These are phyloP conservation scores for Dendrophyllia cribrosa DNA, from an alignment of 64 coral and sea anemone genomes.

Conservation along the genomic window DNA sequence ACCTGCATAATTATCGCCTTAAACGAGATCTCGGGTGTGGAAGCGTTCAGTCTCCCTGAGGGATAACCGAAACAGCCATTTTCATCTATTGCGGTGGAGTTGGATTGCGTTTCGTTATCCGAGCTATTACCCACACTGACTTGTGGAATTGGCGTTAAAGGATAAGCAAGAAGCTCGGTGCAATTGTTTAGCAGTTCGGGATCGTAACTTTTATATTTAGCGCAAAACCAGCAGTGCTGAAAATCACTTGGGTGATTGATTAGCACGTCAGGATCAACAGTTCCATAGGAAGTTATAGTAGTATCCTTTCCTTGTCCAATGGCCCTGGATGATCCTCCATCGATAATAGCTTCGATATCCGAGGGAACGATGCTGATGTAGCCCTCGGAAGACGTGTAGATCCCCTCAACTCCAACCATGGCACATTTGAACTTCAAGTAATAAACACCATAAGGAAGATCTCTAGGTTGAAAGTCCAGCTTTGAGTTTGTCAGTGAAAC, in stretches of 20 bases:
- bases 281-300: neutral
- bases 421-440: neutral
- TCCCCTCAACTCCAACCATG: slow-evolving; percentile 50
- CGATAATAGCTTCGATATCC: neutral
- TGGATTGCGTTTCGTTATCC: neutral
- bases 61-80: slow-evolving; percentile 69
- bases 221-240: slow-evolving; percentile 53
- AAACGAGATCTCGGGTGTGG: neutral
- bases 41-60: slow-evolving; percentile 33
- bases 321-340: slow-evolving; percentile 41
- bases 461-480: slow-evolving; percentile 6
- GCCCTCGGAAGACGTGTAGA: slow-evolving; percentile 7
- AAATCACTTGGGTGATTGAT: slow-evolving; percentile 1
- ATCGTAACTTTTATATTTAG: slow-evolving; percentile 25
- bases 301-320: slow-evolving; percentile 49
- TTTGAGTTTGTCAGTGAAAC: neutral
- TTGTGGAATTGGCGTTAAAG: neutral
- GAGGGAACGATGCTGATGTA: slow-evolving; percentile 56
- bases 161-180: slow-evolving; percentile 3
- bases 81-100: neutral
- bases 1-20: slow-evolving; percentile 27
- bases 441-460: slow-evolving; percentile 36
- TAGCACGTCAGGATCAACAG: slow-evolving; percentile 53
- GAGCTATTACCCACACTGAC: neutral
- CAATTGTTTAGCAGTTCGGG: slow-evolving; percentile 8